Conservation (phyloP, 1,140 invertebrate genomes). For the Rhopalosiphum padi region DNA sequence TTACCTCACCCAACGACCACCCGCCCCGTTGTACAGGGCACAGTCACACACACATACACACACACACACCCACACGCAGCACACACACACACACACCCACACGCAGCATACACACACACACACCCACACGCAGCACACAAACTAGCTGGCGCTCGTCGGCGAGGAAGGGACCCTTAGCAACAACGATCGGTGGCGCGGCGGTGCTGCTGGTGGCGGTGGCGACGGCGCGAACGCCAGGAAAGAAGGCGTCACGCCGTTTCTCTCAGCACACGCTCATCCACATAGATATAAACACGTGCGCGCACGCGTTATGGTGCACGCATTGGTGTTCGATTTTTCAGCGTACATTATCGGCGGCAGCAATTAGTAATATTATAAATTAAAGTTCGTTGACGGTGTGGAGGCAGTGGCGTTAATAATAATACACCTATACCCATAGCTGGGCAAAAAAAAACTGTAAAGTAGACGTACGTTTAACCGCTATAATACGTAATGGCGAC, state of each 20-base stretch:
- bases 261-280: not conserved
- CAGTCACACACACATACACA: not conserved
- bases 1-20: not conserved
- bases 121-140: not conserved
- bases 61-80: too few relatives aligned
- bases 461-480: too few relatives aligned
- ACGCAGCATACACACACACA: not conserved
- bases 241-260: slow-evolving; percentile 32
- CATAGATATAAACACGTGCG: not conserved
- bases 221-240: not conserved
- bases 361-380: not conserved
- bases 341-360: not conserved
- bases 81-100: too few relatives aligned
- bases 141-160: not conserved
- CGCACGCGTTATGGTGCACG: not conserved
- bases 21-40: not conserved
- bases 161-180: slow-evolving; percentile 34
- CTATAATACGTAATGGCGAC: too few relatives aligned
- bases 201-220: not conserved
- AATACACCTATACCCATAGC: not conserved
- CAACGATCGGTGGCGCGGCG: slow-evolving; percentile 32
- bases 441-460: too few relatives aligned
- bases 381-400: too few relatives aligned
- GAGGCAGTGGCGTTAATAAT: not conserved
- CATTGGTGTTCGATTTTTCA: not conserved